Base-by-base conservation (phyloP, 2,113 vertebrate species). In the Eurypyga helias region DNA sequence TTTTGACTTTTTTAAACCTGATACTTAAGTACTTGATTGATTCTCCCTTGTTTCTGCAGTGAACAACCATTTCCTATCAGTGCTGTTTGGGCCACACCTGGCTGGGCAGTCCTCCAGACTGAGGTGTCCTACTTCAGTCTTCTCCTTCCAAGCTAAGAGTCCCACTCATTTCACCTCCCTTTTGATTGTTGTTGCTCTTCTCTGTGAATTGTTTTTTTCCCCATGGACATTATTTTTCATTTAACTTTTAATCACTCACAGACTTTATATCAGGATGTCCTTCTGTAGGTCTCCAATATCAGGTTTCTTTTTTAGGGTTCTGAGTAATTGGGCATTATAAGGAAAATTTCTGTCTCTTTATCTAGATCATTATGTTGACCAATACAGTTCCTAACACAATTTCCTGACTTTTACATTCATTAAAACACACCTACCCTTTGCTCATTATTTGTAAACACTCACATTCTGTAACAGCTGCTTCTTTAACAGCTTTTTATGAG, bases 41-140 rank as follows among this genome's bases (percentile, higher is more conserved):
- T 43, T 76, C 25, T 64, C 36, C 19, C 12, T 11, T 4, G 48
- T 28, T 69, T 18, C 45, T 69, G 34, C 17, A 60, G 21, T 13
- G 57, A 55, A 5, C 14, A 52, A 12, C 9, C 25, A 28, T 26
- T 67, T 76, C n/a, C 31, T 43, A 17, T 41, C 0, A 0, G 5
- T 66, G 43, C 19, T 90, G 6, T 62, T 36, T 79, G 46, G 57
- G n/a, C 24, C 18, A 18, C 17, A 75, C 41, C 33, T 84, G 67
- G 41, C 48, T 34, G 13, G 41, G 3, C 31, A 45, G 11, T 49
- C 29, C 41, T 78, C 34, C 52, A 75, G 18, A 26, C 26, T 23
- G 48, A 72, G 6, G 11, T 45, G 33, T 95, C 19, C 24, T 80
- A 13, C 33, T 45, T 58, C 45, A 49, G 10, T 41, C 54, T 65